Conservation (phyloP, 2,888 invertebrate genomes). For the Mylabris sibirica region DNA sequence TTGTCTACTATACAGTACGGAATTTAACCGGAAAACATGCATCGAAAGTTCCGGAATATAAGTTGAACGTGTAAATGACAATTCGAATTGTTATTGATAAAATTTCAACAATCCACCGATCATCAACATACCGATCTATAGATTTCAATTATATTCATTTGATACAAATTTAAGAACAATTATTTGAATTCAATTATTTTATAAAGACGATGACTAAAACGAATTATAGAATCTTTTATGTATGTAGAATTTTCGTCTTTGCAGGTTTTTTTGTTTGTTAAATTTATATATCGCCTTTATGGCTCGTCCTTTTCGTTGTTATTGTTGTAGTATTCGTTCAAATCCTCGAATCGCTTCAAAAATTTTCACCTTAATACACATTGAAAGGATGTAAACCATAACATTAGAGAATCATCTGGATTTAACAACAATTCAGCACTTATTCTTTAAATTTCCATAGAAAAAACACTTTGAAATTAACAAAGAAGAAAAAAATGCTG, state of each 20-base stretch:
- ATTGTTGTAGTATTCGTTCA: constrained; percentile 22
- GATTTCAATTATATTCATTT: neutral
- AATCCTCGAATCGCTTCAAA: neutral
- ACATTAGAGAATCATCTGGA: neutral
- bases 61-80: constrained; percentile 22
- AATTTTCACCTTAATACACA: constrained; percentile 37
- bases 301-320: neutral
- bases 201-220: neutral
- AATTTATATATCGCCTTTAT: constrained; percentile 29
- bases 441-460: too few species aligned
- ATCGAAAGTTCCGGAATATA: constrained; percentile 19
- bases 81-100: neutral
- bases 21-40: constrained; percentile 26
- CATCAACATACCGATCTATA: neutral
- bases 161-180: neutral
- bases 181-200: neutral
- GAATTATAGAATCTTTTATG: constrained; percentile 17
- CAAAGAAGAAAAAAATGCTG: too few species aligned
- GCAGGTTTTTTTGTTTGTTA: constrained; percentile 21
- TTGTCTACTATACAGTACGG: constrained; percentile 23
- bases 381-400: constrained; percentile 23
- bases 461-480: neutral
- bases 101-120: neutral
- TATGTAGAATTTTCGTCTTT: constrained; percentile 23
- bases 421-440: too few species aligned